phyloP scores from a whole-genome alignment of 2,797 vertebrate genomes.

The Eidolon dupreanum region DNA sequence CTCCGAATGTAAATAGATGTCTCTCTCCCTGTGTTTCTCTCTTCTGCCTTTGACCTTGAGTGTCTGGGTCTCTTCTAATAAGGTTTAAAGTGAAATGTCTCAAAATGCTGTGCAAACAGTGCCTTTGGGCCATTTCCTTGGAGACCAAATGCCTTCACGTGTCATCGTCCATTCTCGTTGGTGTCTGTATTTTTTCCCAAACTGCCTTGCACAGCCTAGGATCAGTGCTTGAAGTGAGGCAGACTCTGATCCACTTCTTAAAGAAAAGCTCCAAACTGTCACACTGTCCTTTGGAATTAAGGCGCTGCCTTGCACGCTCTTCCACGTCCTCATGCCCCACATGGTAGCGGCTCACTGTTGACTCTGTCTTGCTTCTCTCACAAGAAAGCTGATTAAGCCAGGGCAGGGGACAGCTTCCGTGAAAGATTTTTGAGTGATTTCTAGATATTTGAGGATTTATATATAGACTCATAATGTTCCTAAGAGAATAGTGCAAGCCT shows the following conservation, averaged over 20 bases:
- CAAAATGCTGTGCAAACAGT: not conserved
- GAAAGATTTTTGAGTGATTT: not conserved
- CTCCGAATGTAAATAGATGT: not conserved
- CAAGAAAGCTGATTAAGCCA: not conserved
- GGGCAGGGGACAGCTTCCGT: not conserved
- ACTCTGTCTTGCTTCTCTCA: not conserved
- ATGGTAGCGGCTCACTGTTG: not conserved
- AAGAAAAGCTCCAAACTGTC: not conserved
- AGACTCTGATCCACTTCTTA: not conserved
- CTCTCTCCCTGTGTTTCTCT: not conserved
- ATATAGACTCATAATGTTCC: not conserved
- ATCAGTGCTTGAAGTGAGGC: not conserved
- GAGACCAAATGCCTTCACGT: not conserved
- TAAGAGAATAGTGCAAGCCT: not conserved
- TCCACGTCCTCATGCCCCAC: not conserved
- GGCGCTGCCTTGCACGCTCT: not conserved
- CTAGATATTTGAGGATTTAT: not conserved
- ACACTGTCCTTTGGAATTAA: not conserved
- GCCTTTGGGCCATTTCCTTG: not conserved
- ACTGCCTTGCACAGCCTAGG: not conserved
- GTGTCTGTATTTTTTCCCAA: not conserved
- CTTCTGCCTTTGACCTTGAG: not conserved
- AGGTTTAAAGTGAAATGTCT: not conserved
- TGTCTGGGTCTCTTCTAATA: conserved; percentile 29
- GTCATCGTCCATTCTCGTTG: not conserved